Evolutionary conservation across 1,140 invertebrate genomes (phyloP), one percentile per base, ranked within the genome.

Genomic region (Drosophila orena): DNA sequence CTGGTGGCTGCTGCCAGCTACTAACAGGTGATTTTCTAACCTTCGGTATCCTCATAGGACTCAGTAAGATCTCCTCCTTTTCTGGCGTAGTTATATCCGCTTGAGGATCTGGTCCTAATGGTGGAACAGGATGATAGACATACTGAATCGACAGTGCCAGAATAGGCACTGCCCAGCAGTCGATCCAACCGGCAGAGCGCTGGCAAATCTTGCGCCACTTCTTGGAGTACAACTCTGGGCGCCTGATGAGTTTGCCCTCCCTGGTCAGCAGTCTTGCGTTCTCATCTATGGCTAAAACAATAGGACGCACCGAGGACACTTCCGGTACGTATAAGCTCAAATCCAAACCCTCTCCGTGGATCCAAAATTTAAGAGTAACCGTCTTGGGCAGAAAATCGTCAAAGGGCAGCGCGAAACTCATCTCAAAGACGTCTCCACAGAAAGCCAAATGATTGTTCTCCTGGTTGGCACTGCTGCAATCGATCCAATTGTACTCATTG

Each of bases 401-500:
- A 89, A 98, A 99, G 0, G 98, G 98, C 55, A 99, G 93, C 91
- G 97, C 96, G 89, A 99, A 98, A 8, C 97, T 97, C 73, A 99
- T 93, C 85, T 99, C 97, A 81, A 99, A 96, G 7, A 97, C 94
- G 88, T 99, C 98, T 7, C 98, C 98, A 93, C 97, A 98, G 80
- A 98, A 96, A 0, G 97, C 98, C 59, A 99, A 94, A 90, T 98
- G 97, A 86, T 96, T 96, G 93, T 99, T 99, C 93, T 99, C 98
- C n/a, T 98, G 97, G 90, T 97, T 97, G 46, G 97, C 97, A 42
- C 97, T 98, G 47, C 97, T 98, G 80, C 98, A 99, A 93, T 99
- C 98, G 77, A 99, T 97, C 99, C 98, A 99, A 93, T 99, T 99
- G 92, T 98, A 98, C 91, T 99, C 97, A 93, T 99, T 99, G 66